Base-by-base conservation (phyloP, 1,140 invertebrate species). In the Drosophila funebris region DNA sequence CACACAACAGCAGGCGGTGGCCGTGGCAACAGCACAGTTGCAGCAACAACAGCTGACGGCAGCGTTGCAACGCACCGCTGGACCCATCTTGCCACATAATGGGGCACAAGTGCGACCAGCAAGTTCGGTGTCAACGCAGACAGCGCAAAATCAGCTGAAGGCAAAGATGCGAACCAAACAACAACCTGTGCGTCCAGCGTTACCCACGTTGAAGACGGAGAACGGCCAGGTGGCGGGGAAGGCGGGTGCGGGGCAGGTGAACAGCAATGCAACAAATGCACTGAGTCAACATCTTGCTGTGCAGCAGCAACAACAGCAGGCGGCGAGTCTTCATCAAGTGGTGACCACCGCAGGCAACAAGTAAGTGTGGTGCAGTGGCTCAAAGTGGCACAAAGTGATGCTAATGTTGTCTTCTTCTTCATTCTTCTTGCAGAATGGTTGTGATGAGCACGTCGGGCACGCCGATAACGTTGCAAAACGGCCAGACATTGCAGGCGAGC, bases 61-160 rank as follows among this genome's bases (percentile, higher is more conserved):
- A 7, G 72, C 81, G 5, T 14, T 78, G 29, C 89, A 90, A 58
- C 85, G 82, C 0, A 50, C 73, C 0, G 87, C 81, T 3, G 73
- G 89, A 16, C 78, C 87, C 48, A 95, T 95, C 66, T 67, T 95
- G 44, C 95, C 95, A 4, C 95, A 95, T 22, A 88, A 89, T 37
- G 90, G 84, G 24, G 92, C 94, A 8, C 93, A 93, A 72, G 95
- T 95, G 60, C 93, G 95, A 22, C 95, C 95, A 3, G 95, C 95
- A 1, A 95, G 94, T 87, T 95, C 95, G 0, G 95, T 96, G 7
- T 96, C 95, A 1, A 96, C 95, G 3, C 95, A 96, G 91, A 96
- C 95, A 1, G 94, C 94, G 79, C 88, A 90, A 36, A 91, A 92
- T 44, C 91, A 92, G 31, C 64, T 92, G 0, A 91, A 91, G 73